Conservation (phyloP, 2,797 vertebrate species). For the Anisognathus igniventris region DNA sequence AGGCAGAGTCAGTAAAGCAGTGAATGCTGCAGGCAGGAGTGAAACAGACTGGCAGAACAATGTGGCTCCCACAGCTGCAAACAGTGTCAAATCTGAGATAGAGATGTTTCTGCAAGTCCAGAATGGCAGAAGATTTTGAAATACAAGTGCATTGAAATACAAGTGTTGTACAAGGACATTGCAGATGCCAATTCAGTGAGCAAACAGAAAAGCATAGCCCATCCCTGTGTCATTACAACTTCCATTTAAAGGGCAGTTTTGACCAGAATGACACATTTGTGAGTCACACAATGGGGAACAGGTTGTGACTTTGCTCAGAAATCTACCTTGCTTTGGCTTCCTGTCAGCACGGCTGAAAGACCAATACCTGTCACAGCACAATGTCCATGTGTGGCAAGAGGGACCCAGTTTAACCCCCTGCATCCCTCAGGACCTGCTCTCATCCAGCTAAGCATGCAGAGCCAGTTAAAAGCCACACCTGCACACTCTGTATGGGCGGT, state of each 20-base stretch:
- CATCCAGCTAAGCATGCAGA: not conserved
- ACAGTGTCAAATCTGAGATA: not conserved
- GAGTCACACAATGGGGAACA: not conserved
- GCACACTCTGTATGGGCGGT: rapidly evolving
- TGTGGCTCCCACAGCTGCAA: not conserved
- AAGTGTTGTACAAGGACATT: not conserved
- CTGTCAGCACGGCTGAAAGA: not conserved
- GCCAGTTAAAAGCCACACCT: not conserved
- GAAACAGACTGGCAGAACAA: not conserved
- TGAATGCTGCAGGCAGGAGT: not conserved
- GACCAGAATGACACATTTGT: not conserved
- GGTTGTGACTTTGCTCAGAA: not conserved
- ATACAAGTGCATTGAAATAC: not conserved
- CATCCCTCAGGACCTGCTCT: not conserved
- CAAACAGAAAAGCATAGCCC: not conserved
- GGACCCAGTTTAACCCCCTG: not conserved
- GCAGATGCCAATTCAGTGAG: not conserved
- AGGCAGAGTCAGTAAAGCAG: not conserved
- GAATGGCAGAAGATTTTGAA: not conserved
- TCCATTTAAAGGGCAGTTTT: slow-evolving; percentile 5
- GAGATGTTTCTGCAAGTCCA: not conserved
- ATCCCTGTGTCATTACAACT: not conserved
- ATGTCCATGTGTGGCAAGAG: rapidly evolving
- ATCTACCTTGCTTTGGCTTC: not conserved
- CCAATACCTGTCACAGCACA: not conserved